A percentile compares a stretch with the other conserved stretches of the same genome.
Evolutionary conservation across 2,797 vertebrate genomes (phyloP).

Genomic region (Lagocephalus sceleratus): DNA sequence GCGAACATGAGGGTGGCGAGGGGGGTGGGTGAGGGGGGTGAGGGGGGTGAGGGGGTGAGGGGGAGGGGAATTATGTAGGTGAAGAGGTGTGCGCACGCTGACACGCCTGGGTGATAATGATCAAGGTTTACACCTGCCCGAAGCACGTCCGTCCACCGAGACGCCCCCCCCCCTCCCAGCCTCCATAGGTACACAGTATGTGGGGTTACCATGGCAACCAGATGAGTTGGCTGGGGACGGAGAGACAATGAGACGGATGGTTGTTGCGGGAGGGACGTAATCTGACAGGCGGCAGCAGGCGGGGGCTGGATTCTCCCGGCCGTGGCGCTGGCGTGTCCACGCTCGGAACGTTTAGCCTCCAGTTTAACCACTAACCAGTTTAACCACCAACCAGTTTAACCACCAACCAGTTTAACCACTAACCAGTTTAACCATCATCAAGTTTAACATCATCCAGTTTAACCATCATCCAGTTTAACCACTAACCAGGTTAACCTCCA

Average conservation of each 20-base stretch:
- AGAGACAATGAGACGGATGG: conserved; percentile 11
- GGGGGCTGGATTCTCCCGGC: too few species aligned
- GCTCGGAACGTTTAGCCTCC: too few species aligned
- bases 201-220: conserved; percentile 58
- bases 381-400: too few species aligned
- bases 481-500: too few species aligned
- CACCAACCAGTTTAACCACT: too few species aligned
- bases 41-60: neutral
- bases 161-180: neutral
- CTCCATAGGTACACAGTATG: neutral
- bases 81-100: conserved; percentile 23
- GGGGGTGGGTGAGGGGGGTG: too few species aligned
- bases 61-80: conserved; percentile 37
- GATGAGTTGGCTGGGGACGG: conserved; percentile 28
- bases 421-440: too few species aligned
- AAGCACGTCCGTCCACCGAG: conserved; percentile 17
- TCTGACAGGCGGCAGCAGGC: conserved; percentile 8
- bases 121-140: conserved; percentile 35
- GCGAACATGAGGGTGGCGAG: conserved; percentile 13
- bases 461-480: too few species aligned
- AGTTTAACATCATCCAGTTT: too few species aligned
- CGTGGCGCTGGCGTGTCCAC: too few species aligned
- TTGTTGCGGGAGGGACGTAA: too few species aligned
- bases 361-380: too few species aligned
- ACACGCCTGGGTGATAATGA: conserved; percentile 10